Evolutionary conservation across 2,797 vertebrate species (phyloP).

Genomic region (Carapus acus): DNA sequence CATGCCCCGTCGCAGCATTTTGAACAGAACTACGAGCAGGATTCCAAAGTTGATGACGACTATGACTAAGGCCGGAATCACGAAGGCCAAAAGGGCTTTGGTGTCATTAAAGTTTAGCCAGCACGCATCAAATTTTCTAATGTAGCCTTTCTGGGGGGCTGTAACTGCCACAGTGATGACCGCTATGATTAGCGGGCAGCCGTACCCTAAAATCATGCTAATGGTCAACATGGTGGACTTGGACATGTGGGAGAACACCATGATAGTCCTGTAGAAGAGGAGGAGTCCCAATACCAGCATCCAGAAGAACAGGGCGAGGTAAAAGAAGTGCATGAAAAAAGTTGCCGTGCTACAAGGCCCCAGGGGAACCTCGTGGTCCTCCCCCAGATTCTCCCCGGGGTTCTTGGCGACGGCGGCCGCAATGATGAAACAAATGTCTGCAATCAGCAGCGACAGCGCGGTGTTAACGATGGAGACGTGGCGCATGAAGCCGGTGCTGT

Average conservation of each 20-base stretch:
- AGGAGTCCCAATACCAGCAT: constrained; percentile 86
- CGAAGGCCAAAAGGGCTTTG: constrained; percentile 78
- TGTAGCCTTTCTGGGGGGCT: constrained; percentile 70
- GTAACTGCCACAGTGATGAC: constrained; percentile 79
- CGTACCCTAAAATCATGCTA: constrained; percentile 80
- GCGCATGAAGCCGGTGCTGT: constrained; percentile 84
- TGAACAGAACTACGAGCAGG: constrained; percentile 76
- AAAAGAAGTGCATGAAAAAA: constrained; percentile 91
- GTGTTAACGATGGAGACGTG: constrained; percentile 86
- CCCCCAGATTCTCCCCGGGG: constrained; percentile 27
- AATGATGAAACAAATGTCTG: constrained; percentile 85
- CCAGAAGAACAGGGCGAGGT: constrained; percentile 91
- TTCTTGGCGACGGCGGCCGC: constrained; percentile 56
- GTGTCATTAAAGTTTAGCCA: constrained; percentile 85
- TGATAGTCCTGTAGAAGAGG: constrained; percentile 82
- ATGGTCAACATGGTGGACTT: constrained; percentile 77
- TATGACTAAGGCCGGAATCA: constrained; percentile 80
- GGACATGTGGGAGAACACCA: constrained; percentile 82
- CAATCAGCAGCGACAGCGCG: constrained; percentile 78
- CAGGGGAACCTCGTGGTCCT: constrained; percentile 26
- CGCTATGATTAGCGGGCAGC: constrained; percentile 80
- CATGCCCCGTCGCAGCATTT: constrained; percentile 78
- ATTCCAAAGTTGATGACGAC: constrained; percentile 79
- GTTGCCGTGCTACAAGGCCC: constrained; percentile 73
- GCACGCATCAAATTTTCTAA: constrained; percentile 54